A percentile compares a stretch with the other conserved stretches of the same genome.
Evolutionary conservation across 2,797 vertebrate genomes (phyloP).

Genomic region (Bovichtus diacanthus): DNA sequence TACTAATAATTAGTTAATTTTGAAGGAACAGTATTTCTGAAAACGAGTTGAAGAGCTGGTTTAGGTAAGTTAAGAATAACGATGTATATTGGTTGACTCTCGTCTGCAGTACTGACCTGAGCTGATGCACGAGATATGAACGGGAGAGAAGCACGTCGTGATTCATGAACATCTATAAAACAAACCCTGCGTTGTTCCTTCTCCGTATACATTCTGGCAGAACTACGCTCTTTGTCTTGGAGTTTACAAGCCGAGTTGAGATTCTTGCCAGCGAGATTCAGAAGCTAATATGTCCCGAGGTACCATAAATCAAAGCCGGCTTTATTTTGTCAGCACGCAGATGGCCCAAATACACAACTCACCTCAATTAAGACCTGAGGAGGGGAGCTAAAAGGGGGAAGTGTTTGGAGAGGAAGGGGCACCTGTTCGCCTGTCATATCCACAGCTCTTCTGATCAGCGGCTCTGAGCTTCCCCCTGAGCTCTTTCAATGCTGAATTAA

Average conservation of each 20-base stretch:
- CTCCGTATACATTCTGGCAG: not conserved
- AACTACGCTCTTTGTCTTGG: constrained; percentile 25
- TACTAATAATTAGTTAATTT: too few relatives aligned
- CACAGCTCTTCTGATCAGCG: constrained; percentile 76
- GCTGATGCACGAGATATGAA: too few relatives aligned
- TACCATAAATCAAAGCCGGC: constrained; percentile 84
- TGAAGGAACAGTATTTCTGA: too few relatives aligned
- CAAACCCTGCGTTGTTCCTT: not conserved
- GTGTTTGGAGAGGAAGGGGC: constrained; percentile 71
- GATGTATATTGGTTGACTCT: too few relatives aligned
- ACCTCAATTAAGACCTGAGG: constrained; percentile 81
- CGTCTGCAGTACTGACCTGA: too few relatives aligned
- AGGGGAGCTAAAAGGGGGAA: constrained; percentile 60
- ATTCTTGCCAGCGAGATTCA: constrained; percentile 60
- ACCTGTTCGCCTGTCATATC: constrained; percentile 83
- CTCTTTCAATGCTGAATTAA: constrained; percentile 81
- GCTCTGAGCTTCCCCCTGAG: constrained; percentile 71
- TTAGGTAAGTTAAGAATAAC: too few relatives aligned
- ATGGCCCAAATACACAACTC: constrained; percentile 81
- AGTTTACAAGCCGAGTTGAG: constrained; percentile 33
- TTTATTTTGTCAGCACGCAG: constrained; percentile 84
- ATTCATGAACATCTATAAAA: not conserved
- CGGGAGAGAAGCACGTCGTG: not conserved
- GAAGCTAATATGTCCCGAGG: constrained; percentile 78
- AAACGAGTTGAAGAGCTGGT: too few relatives aligned